Conservation (phyloP, 2,797 vertebrate genomes). For the Aselliscus stoliczkanus region DNA sequence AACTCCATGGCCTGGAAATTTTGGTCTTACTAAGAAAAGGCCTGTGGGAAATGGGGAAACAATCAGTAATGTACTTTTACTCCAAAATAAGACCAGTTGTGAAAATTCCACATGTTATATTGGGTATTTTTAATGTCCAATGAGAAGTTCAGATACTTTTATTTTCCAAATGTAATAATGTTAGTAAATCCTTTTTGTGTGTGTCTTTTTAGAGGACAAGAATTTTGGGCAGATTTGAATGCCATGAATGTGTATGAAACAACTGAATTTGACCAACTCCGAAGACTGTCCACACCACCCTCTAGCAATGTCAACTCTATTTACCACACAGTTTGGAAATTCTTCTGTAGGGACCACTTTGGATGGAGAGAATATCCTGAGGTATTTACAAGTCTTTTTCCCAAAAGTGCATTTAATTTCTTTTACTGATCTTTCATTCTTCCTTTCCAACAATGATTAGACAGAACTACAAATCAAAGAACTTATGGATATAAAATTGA, state of each 20-base stretch:
- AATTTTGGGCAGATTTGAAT: conserved; percentile 93
- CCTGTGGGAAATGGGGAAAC: not conserved
- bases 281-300: conserved; percentile 91
- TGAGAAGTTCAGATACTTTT: conserved; percentile 23
- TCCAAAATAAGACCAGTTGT: conserved; percentile 14
- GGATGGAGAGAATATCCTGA: conserved; percentile 99
- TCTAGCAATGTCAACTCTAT: conserved; percentile 85
- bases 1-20: not conserved
- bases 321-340: conserved; percentile 96
- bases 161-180: conserved; percentile 27
- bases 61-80: not conserved
- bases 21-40: not conserved
- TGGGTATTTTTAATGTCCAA: conserved; percentile 10
- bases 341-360: conserved; percentile 99
- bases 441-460: conserved; percentile 17
- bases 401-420: not conserved
- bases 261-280: conserved; percentile 92
- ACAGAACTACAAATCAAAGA: conserved; percentile 18
- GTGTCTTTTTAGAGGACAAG: conserved; percentile 85
- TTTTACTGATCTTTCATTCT: not conserved
- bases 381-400: conserved; percentile 80
- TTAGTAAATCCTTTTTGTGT: conserved; percentile 42
- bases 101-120: not conserved
- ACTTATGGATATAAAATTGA: conserved; percentile 5
- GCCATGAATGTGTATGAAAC: conserved; percentile 90